Evolutionary conservation across 2,888 invertebrate genomes (phyloP).

Genomic region (Cylloceria caligata): DNA sequence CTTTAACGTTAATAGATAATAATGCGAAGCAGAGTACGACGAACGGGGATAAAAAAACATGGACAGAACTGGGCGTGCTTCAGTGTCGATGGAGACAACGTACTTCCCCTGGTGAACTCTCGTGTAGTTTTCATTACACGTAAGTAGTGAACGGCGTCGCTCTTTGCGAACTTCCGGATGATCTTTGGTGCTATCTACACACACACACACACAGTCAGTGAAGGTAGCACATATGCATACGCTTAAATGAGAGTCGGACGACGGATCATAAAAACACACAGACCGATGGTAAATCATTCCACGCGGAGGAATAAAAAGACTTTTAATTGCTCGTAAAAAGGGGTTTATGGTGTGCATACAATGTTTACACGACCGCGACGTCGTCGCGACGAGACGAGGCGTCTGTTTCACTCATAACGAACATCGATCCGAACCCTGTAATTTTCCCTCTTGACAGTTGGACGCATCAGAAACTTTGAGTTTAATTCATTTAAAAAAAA

Average conservation of each 20-base stretch:
- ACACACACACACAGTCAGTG: background rate
- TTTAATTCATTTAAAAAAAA: conserved; percentile 5
- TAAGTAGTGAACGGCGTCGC: background rate
- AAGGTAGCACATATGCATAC: background rate
- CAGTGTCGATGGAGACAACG: background rate
- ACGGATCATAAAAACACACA: conserved; percentile 56
- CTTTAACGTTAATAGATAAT: too few species aligned
- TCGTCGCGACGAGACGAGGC: conserved; percentile 21
- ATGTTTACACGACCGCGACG: conserved; percentile 26
- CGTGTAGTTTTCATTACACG: background rate
- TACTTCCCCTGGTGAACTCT: background rate
- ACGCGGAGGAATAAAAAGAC: conserved; percentile 39
- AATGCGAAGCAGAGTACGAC: background rate
- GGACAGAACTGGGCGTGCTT: conserved; percentile 10
- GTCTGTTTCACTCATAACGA: conserved; percentile 30
- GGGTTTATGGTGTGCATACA: conserved; percentile 26
- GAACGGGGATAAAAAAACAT: background rate
- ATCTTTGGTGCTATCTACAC: background rate
- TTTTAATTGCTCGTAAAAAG: conserved; percentile 65
- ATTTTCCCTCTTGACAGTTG: background rate
- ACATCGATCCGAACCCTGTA: conserved; percentile 39
- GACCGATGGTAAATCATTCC: conserved; percentile 55
- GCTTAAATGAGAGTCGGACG: conserved; percentile 13
- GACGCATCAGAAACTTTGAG: background rate
- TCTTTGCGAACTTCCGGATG: background rate